Evolutionary conservation across 2,888 invertebrate species (phyloP), one percentile per base, ranked within the genome.

Genomic region (Caenorhabditis sp.): DNA sequence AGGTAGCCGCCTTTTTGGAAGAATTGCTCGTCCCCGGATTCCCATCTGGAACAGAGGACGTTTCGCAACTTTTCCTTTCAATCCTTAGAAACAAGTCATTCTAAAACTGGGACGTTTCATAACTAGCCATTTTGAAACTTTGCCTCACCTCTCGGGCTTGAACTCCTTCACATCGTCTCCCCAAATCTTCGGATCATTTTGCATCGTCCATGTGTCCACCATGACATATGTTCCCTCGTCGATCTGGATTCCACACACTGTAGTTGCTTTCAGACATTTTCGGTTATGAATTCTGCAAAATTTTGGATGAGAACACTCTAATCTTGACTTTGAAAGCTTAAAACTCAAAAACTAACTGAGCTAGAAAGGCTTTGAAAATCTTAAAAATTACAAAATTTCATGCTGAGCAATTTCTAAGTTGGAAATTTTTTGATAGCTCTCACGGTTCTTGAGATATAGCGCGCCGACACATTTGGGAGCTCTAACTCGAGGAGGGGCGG

Each of bases 31-130:
- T 75, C 66, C 7, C 80, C 87, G 49, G 85, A 73, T 66, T 89
- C 88, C 63, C 90, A 89, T 69, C 82, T 83, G 66, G 82, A 86
- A 47, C n/a, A n/a, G n/a, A n/a, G n/a, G n/a, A n/a, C n/a, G n/a
- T 49, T 14, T 49, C 22, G 19, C 1, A 19, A 49, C n/a, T 8
- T 49, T n/a, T n/a, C n/a, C n/a, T n/a, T n/a, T n/a, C n/a, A n/a
- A n/a, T n/a, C n/a, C n/a, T n/a, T n/a, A n/a, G n/a, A n/a, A n/a
- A n/a, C n/a, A n/a, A n/a, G n/a, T n/a, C n/a, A n/a, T n/a, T n/a
- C n/a, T n/a, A n/a, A n/a, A n/a, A n/a, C n/a, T n/a, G n/a, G n/a
- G n/a, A n/a, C n/a, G 14, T 16, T 44, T 26, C 22, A 16, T 26
- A 26, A 10, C 28, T 47, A 31, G 31, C 31, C 7, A 31, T n/a